phyloP scores from a whole-genome alignment of 2,888 invertebrate genomes.

The Plagodis dolabraria region DNA sequence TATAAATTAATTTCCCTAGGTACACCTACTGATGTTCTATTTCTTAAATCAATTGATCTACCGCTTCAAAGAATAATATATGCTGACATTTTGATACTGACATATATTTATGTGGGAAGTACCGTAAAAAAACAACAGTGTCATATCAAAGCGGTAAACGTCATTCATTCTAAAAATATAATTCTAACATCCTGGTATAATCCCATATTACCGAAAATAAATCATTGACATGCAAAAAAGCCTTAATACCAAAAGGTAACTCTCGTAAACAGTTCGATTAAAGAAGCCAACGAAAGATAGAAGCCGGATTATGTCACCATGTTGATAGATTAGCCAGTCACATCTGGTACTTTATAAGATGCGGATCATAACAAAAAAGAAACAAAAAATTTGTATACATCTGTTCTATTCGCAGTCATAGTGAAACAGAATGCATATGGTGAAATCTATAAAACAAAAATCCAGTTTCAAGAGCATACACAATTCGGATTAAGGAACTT shows the following conservation, averaged over 20 bases:
- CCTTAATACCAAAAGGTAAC: slow-evolving; percentile 2
- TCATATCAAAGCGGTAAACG: not conserved
- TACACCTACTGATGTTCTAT: too few relatives aligned
- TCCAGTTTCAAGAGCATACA: not conserved
- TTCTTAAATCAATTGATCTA: too few relatives aligned
- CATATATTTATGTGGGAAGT: slow-evolving; percentile 5
- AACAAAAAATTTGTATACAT: not conserved
- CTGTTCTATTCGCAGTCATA: not conserved
- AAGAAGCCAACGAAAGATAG: slow-evolving; percentile 15
- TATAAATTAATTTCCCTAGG: too few relatives aligned
- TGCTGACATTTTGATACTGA: not conserved
- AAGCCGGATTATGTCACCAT: slow-evolving; percentile 4
- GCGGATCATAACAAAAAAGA: not conserved
- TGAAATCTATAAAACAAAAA: too few relatives aligned
- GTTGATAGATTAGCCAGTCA: slow-evolving; percentile 16
- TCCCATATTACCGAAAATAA: slow-evolving; percentile 19
- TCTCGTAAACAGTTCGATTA: slow-evolving; percentile 10
- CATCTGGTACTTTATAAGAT: not conserved
- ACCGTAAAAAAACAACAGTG: not conserved
- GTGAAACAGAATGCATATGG: too few relatives aligned
- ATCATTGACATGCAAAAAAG: not conserved
- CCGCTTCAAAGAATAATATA: too few relatives aligned
- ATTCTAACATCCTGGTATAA: slow-evolving; percentile 22
- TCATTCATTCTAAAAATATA: slow-evolving; percentile 10
- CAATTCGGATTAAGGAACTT: slow-evolving; percentile 23